Conservation (phyloP, 2,797 vertebrate species). For the Notoglanidium macrostoma region DNA sequence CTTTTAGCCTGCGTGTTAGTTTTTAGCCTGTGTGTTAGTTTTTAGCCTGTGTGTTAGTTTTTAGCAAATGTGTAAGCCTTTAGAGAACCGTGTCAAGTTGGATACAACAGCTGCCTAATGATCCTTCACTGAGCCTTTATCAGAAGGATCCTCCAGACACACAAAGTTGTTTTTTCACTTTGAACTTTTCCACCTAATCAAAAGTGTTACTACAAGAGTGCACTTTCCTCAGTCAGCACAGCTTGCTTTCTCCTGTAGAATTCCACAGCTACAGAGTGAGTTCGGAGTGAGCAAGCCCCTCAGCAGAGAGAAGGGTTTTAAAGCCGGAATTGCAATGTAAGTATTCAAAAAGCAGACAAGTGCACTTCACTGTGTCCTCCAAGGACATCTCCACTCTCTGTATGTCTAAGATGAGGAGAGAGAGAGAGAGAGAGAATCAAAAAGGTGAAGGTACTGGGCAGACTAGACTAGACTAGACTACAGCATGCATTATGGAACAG, state of each 20-base stretch:
- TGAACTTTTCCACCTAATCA: neutral
- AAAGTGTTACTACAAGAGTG: neutral
- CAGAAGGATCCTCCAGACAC: neutral
- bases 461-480: too few relatives aligned
- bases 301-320: neutral
- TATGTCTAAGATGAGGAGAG: neutral
- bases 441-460: neutral
- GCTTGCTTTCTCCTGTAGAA: neutral
- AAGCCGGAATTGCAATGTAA: neutral
- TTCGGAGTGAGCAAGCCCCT: neutral
- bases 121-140: neutral
- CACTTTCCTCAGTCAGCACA: neutral
- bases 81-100: too few relatives aligned
- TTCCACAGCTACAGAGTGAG: neutral
- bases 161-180: neutral
- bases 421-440: neutral
- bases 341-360: neutral
- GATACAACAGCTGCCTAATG: neutral
- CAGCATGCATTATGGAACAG: slow-evolving; percentile 33
- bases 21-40: neutral
- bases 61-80: too few relatives aligned
- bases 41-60: too few relatives aligned
- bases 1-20: neutral
- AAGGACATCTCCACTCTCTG: neutral
- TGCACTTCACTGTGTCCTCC: slow-evolving; percentile 1